Percentiles rank a stretch among this genome's conserved stretches.
These are phyloP conservation scores for Xylota sylvarum DNA, from an alignment of 2,888 invertebrate genomes.

Conservation along the genomic window DNA sequence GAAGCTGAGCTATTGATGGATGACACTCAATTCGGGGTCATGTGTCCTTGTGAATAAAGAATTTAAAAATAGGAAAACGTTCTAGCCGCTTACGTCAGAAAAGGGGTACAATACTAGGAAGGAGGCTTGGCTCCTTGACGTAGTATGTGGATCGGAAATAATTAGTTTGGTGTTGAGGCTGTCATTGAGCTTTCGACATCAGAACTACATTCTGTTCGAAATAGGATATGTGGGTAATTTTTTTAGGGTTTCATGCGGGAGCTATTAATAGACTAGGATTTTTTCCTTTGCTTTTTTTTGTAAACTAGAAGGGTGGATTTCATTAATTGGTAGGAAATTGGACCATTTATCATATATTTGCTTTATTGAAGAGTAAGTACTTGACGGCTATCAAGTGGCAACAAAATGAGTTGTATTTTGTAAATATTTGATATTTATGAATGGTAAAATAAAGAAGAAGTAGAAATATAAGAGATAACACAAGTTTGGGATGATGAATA, in stretches of 20 bases:
- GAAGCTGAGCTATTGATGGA: slow-evolving; percentile 10
- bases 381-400: not conserved
- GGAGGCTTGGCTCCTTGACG: slow-evolving; percentile 66
- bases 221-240: slow-evolving; percentile 22
- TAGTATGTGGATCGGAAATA: slow-evolving; percentile 38
- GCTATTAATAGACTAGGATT: slow-evolving; percentile 32
- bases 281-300: not conserved
- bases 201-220: slow-evolving; percentile 13
- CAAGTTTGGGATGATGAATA: too few species aligned
- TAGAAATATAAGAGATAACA: too few species aligned
- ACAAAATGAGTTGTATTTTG: not conserved
- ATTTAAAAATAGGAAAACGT: slow-evolving; percentile 43
- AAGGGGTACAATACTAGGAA: slow-evolving; percentile 25
- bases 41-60: slow-evolving; percentile 18
- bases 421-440: too few species aligned
- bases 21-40: not conserved
- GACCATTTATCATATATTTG: not conserved
- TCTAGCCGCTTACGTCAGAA: slow-evolving; percentile 30
- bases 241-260: slow-evolving; percentile 42
- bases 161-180: slow-evolving; percentile 38
- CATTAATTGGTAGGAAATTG: slow-evolving; percentile 5
- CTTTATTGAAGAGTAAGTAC: not conserved
- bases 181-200: slow-evolving; percentile 31
- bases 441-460: too few species aligned
- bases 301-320: not conserved